Base-by-base conservation (phyloP, 2,888 invertebrate genomes). In the Julus scanicus region DNA sequence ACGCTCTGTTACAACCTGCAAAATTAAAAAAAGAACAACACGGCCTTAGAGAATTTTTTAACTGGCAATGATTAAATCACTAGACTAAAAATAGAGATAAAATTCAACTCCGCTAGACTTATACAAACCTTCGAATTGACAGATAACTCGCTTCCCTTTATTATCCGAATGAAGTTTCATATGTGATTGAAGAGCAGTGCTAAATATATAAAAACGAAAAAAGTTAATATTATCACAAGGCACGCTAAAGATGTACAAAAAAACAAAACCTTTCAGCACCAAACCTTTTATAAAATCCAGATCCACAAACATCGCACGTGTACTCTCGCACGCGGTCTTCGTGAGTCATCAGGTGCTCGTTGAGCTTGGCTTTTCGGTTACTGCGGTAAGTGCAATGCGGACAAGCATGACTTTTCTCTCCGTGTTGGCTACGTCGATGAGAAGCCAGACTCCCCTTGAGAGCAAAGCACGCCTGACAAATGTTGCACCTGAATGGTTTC, bases 371-470 rank as follows among this genome's bases (percentile, higher is more conserved):
- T 57, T 87, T 88, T 40, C 84, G 88, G 4, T 86, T 57, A 9
- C 87, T 83, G 17, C 49, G 71, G 88, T 87, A 89, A 44, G 37
- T 9, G 80, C 90, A 90, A 40, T 89, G 29, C 39, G 84, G 90
- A 89, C 92, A 92, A 48, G 90, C 90, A 40, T 90, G 89, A 20
- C 90, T 90, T 4, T 90, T 90, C 57, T 91, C 91, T 49, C 91
- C 89, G 89, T 92, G 92, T 20, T 90, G 89, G 40, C 57, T 89
- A 17, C 86, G 89, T 13, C 71, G 40, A 49, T 90, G 90, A 1
- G 57, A 53, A 13, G 57, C 20, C 40, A 90, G 53, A 17, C 89
- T 88, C 17, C 86, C 63, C 53, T 87, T 86, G 80, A 88, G 88
- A 17, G 87, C 49, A 86, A 90, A 90, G 6, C 90, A 86, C 1